Evolutionary conservation across 2,888 invertebrate species (phyloP), one percentile per base, ranked within the genome.

Genomic region (Coenonympha arcania): DNA sequence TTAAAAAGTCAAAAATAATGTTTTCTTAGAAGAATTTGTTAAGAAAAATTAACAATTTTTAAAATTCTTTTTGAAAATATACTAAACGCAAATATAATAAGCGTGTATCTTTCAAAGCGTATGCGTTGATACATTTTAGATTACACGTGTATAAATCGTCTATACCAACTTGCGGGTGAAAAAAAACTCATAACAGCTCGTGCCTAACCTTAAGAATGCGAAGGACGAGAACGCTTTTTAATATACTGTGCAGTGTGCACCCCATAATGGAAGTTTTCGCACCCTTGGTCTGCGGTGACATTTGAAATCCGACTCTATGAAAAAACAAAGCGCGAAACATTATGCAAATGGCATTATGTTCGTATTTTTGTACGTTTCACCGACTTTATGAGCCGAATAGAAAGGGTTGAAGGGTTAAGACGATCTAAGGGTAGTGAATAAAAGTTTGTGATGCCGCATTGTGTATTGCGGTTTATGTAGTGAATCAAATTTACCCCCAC

Each of bases 341-440:
- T 85, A 86, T 86, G 86, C 86, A 86, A 86, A 86, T 86, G 85
- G 73, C 83, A 81, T 82, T 81, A 83, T 83, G 81, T 76, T 75
- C 76, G 71, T 78, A 82, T 86, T 85, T 86, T 85, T 84, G 82
- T 80, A 74, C 77, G 74, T 77, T 82, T 79, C 76, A 73, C 72
- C 71, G 72, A 80, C 66, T 85, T 86, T 86, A 86, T 86, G 85
- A 83, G 69, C 73, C 84, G 80, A 71, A 73, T 68, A 76, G 78
- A 72, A 82, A 79, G 84, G 82, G 80, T 79, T 81, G 76, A 73
- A 69, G 76, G 79, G 81, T 78, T 81, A 82, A 83, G 81, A 82
- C 76, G 79, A 75, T 76, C 70, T 63, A 66, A 60, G 61, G 61
- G 63, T 65, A 68, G 65, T 58, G 65, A 67, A 75, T 72, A 75